Evolutionary conservation across 2,888 invertebrate genomes (phyloP), one percentile per base, ranked within the genome.

Genomic region (Nomada hirtipes): DNA sequence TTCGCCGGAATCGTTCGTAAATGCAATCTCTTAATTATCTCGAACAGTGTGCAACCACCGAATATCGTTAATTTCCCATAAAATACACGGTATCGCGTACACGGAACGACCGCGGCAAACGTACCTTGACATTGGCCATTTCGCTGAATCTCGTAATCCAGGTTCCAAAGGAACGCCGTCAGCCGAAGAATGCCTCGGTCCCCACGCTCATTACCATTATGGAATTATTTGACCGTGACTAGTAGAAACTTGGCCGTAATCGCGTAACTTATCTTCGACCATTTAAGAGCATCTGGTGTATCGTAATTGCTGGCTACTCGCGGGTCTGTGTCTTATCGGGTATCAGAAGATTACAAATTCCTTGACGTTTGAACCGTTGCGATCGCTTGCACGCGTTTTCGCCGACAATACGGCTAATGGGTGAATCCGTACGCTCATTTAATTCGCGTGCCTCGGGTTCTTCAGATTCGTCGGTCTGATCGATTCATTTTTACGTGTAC

Each of bases 321-420:
- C 84, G 64, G 67, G 79, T 44, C 59, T 68, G 18, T 71, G 55
- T 26, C 75, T 76, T 79, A 79, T 83, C 84, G 67, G 59, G 57
- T 84, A 83, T 79, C 79, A 71, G 63, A 60, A 59, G 73, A 84
- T 68, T 84, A 71, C 76, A 84, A 84, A 83, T 84, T 79, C 71
- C 71, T 71, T 61, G 84, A 84, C 74, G 76, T 84, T 79, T 77
- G 76, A 75, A 80, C 84, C 79, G 79, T 55, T 59, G 63, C 57
- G 64, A 61, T 36, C 64, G 44, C 73, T 53, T 75, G 68, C 75
- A 76, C 78, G 55, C 75, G 69, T 75, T 83, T 57, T 13, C 42
- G 11, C 68, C 50, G 74, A 53, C 71, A 65, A 75, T 83, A 65
- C 63, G 72, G 64, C 55, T 65, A 72, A 79, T 73, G 68, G 44